phyloP scores from a whole-genome alignment of 2,113 vertebrate genomes.

The Notothenia coriiceps region DNA sequence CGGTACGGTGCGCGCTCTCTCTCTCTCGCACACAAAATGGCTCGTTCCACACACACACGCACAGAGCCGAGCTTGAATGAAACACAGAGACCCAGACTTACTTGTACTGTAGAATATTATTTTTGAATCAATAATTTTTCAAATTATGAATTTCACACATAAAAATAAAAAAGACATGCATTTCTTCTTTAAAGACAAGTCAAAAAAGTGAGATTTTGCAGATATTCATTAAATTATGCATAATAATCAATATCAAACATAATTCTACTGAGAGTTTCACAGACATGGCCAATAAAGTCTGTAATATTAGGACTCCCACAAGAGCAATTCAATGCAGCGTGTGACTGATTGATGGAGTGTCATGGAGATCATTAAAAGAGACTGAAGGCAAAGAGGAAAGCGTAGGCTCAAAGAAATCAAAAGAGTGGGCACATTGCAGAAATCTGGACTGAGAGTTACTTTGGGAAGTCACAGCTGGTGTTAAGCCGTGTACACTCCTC shows the following conservation, averaged over 20 bases:
- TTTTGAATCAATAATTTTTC: no score
- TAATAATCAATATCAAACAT: conserved; percentile 21
- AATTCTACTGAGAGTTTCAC: conserved; percentile 40
- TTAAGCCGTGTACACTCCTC: conserved; percentile 59
- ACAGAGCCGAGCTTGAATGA: no score
- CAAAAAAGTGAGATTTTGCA: conserved; percentile 23
- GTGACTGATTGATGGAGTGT: conserved; percentile 51
- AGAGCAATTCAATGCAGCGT: conserved; percentile 19
- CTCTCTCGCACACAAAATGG: no score
- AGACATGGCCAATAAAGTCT: conserved; percentile 32
- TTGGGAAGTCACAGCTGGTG: conserved; percentile 83
- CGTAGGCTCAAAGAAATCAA: conserved; percentile 65
- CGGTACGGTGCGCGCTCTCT: no score
- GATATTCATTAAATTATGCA: conserved; percentile 12
- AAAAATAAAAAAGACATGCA: no score
- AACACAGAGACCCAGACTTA: no score
- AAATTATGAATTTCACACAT: no score
- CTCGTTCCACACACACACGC: no score
- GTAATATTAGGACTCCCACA: conserved; percentile 7
- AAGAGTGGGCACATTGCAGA: conserved; percentile 50
- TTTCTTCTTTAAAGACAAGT: not conserved
- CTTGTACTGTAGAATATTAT: no score
- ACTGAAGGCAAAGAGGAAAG: conserved; percentile 57
- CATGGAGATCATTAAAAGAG: conserved; percentile 53
- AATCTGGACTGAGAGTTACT: conserved; percentile 60